Conservation (phyloP, 2,888 invertebrate species). For the Trilocha varians region DNA sequence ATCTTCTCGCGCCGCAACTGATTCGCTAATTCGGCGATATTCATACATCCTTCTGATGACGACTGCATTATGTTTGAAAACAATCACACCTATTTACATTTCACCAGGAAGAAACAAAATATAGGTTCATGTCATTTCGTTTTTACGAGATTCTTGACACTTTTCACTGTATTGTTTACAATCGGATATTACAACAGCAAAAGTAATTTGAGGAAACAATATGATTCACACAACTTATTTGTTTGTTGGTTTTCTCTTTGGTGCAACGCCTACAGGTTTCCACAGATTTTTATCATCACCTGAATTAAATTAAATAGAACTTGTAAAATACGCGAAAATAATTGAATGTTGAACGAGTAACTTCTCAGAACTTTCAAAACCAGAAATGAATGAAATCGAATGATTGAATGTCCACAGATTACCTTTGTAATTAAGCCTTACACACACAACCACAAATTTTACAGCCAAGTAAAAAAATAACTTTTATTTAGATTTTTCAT, state of each 20-base stretch:
- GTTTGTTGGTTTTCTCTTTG: neutral
- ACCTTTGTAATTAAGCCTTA: no score
- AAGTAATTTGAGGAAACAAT: neutral
- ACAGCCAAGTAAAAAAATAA: no score
- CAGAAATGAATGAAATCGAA: no score
- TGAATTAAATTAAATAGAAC: no score
- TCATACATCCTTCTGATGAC: slow-evolving; percentile 61
- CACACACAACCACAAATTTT: no score
- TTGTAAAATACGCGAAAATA: no score
- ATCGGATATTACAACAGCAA: slow-evolving; percentile 7
- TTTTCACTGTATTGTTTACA: slow-evolving; percentile 24
- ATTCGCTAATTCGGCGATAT: slow-evolving; percentile 63
- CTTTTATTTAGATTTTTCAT: no score
- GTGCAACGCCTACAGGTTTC: no score
- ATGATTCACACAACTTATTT: neutral
- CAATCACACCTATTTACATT: slow-evolving; percentile 29
- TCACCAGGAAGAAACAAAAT: slow-evolving; percentile 19
- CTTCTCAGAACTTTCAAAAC: no score
- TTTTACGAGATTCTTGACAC: slow-evolving; percentile 27
- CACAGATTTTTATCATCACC: no score
- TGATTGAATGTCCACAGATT: no score
- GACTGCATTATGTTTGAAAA: slow-evolving; percentile 59
- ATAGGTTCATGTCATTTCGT: slow-evolving; percentile 38
- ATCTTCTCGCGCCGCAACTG: slow-evolving; percentile 88
- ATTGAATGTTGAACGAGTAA: no score